phyloP scores from a whole-genome alignment of 2,888 invertebrate species.

The Patella depressa region DNA sequence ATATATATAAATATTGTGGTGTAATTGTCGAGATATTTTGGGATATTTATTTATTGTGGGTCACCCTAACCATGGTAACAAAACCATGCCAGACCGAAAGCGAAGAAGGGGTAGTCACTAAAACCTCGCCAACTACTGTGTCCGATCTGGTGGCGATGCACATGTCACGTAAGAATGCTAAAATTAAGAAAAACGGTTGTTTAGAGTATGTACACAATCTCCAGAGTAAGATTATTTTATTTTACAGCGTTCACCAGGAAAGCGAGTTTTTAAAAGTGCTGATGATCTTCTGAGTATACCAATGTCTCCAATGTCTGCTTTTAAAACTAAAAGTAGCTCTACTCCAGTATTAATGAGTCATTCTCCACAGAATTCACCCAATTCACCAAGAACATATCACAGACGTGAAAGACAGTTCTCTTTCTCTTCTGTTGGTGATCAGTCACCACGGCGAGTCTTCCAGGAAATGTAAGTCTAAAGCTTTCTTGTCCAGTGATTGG shows the following conservation, averaged over 20 bases:
- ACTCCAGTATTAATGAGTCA: conserved; percentile 17
- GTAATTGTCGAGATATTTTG: too few relatives aligned
- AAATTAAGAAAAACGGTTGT: too few relatives aligned
- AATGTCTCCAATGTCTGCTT: background rate
- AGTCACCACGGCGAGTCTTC: background rate
- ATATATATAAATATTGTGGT: too few relatives aligned
- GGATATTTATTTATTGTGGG: too few relatives aligned
- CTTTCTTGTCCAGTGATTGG: too few relatives aligned
- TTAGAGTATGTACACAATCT: too few relatives aligned
- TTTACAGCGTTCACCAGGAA: conserved; percentile 19
- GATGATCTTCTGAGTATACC: conserved; percentile 22
- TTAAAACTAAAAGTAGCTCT: conserved; percentile 11
- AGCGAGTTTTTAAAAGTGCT: conserved; percentile 17
- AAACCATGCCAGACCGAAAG: too few relatives aligned
- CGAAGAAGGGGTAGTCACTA: too few relatives aligned
- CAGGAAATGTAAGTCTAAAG: background rate
- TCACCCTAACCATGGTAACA: too few relatives aligned
- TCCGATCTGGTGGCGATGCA: too few relatives aligned
- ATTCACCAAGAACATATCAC: conserved; percentile 18
- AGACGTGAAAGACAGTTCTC: conserved; percentile 20
- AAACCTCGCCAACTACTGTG: too few relatives aligned
- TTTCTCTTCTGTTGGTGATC: conserved; percentile 12
- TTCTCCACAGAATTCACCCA: conserved; percentile 18
- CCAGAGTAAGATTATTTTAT: background rate
- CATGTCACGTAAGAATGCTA: too few relatives aligned